A percentile compares a stretch with the other conserved stretches of the same genome.
These are phyloP conservation scores for Oxystoma pomonae DNA, from an alignment of 2,888 invertebrate genomes.

Conservation along the genomic window DNA sequence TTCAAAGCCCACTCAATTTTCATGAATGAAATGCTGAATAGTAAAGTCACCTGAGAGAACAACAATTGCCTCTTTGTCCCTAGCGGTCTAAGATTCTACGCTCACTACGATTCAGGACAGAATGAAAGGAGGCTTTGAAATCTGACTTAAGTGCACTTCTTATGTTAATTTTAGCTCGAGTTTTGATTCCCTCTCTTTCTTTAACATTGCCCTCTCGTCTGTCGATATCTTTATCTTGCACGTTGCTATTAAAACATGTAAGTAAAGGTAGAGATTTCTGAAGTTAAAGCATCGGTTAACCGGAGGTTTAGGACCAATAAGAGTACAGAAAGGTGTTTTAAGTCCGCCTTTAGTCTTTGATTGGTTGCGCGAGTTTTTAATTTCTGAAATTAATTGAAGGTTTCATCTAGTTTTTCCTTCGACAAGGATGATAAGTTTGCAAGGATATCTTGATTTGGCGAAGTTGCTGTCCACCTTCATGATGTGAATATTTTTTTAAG, in stretches of 20 bases:
- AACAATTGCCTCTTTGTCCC: constrained; percentile 33
- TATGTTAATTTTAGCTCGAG: constrained; percentile 7
- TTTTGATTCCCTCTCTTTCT: background rate
- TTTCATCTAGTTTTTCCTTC: constrained; percentile 14
- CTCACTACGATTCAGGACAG: constrained; percentile 35
- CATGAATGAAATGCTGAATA: constrained; percentile 30
- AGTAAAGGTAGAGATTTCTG: background rate
- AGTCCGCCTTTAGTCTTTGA: constrained; percentile 29
- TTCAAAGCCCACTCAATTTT: constrained; percentile 9
- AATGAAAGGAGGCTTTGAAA: constrained; percentile 45
- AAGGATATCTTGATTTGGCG: constrained; percentile 3
- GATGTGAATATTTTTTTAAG: too few species aligned
- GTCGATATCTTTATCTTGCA: background rate
- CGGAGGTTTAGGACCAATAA: constrained; percentile 21
- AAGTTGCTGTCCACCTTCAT: too few species aligned
- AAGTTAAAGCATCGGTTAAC: constrained; percentile 15
- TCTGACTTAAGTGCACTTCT: constrained; percentile 21
- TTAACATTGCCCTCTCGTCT: background rate
- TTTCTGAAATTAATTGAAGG: constrained; percentile 23
- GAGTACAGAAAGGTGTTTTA: constrained; percentile 12
- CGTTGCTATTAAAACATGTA: background rate
- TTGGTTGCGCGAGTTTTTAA: constrained; percentile 23
- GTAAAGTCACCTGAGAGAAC: constrained; percentile 32
- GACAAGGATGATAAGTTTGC: constrained; percentile 9
- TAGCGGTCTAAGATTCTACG: constrained; percentile 34